Evolutionary conservation across 2,797 vertebrate genomes (phyloP).

Genomic region (Artibeus jamaicensis): DNA sequence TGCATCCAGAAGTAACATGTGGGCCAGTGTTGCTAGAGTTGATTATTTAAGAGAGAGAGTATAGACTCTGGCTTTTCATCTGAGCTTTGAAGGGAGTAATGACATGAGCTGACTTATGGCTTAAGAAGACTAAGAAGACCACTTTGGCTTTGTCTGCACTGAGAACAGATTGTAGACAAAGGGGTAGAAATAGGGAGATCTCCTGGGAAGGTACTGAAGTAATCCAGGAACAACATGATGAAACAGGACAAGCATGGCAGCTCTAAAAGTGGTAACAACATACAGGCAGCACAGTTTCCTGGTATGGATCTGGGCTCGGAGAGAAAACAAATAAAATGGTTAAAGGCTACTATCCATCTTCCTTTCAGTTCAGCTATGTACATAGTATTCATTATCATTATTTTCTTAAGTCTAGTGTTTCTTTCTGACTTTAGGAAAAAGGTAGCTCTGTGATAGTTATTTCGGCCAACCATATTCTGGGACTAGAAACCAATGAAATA

Average conservation of each 20-base stretch:
- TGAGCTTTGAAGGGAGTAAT: neutral
- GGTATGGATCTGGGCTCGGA: neutral
- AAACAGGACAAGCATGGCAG: neutral
- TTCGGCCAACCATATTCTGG: neutral
- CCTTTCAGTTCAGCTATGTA: neutral
- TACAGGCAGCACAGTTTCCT: no score
- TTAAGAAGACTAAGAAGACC: neutral
- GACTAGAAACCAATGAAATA: neutral
- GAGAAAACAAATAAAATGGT: neutral
- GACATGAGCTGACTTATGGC: neutral
- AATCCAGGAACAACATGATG: neutral
- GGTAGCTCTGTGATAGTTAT: neutral
- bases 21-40: neutral
- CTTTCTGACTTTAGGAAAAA: neutral
- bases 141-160: neutral
- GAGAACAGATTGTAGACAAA: neutral
- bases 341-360: neutral
- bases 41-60: neutral
- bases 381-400: neutral
- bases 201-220: neutral
- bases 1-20: neutral
- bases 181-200: neutral
- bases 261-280: neutral
- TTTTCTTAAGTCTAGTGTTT: neutral
- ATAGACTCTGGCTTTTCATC: neutral